Evolutionary conservation across 2,888 invertebrate species (phyloP), one percentile per base, ranked within the genome.

Genomic region (Rhagophthalmus giganteus): DNA sequence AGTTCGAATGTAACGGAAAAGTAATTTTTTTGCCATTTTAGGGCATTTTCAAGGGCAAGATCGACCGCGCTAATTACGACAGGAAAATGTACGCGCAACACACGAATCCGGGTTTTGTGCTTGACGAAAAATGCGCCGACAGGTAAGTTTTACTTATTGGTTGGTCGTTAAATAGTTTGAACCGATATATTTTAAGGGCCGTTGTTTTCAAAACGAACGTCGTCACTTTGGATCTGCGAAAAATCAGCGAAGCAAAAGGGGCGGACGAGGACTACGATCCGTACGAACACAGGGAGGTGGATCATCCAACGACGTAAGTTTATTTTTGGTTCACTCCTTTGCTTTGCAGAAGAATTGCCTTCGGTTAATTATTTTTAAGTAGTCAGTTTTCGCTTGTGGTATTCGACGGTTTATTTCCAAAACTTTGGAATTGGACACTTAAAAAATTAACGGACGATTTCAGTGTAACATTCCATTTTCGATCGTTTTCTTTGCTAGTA

Each of bases 261-360:
- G 67, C 71, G 30, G 75, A 78, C 25, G 78, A 79, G 34, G 82
- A 82, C 48, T 88, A 87, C 61, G 83, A 87, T 58, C 88, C 88
- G 0, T 86, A 84, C 63, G 76, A 81, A 42, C 81, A 85, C 68
- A 76, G 86, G 62, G 79, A 79, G 1, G 86, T 87, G 13, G 80
- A 81, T 30, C 85, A 86, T 69, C 87, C 88, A 1, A 87, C 87
- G 14, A 85, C 86, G 87, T 88, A 72, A 84, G 87, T 81, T 45
- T 12, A n/a, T n/a, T n/a, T n/a, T n/a, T n/a, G n/a, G 24, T 13
- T 2, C 24, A 37, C 25, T 6, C 3, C n/a, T 24, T 24, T 26
- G 11, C 7, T 20, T 5, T 20, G 20, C 20, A 20, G n/a, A n/a
- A n/a, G n/a, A n/a, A n/a, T n/a, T n/a, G n/a, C n/a, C n/a, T n/a